Base-by-base conservation (phyloP, 1,140 invertebrate genomes). In the Venustaconcha ellipsiformis region DNA sequence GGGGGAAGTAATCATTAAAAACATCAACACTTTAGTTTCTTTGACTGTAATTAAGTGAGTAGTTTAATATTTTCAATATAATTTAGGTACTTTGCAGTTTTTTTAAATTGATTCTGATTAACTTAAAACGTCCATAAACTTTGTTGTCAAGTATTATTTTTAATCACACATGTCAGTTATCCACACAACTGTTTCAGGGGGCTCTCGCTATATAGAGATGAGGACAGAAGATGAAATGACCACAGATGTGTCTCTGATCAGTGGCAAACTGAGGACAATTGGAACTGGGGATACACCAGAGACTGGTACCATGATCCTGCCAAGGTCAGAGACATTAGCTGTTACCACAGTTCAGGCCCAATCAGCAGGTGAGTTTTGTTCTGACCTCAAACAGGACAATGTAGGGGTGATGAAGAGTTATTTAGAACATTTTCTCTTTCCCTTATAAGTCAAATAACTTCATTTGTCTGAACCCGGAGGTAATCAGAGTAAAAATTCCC, bases 201-300 rank as follows among this genome's bases (percentile, higher is more conserved):
- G 82, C 5, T 30, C 80, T 57, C 58, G 77, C 60, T 79, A 83
- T 78, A 66, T 85, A 57, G 83, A 80, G 12, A 23, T 57, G 48
- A 12, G 63, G 23, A 70, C 67, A 8, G 62, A 84, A 14, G 67
- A 72, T 48, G 79, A 74, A 48, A 6, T 48, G 37, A 11, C 37
- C n/a, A 78, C 80, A 12, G 88, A 90, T 79, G 82, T 90, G 15
- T 90, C 89, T n/a, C 72, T 90, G 20, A 83, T 90, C 15, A 88
- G 85, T 48, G 89, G 89, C 18, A 81, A 78, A 67, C 60, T 89
- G 15, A 78, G 88, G 37, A 71, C 59, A 17, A 17, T 88, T 14
- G 88, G 87, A 15, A 64, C 84, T 63, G 74, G 76, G 11, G 70
- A 81, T 56, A 57, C 30, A 57, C 58, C 64, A n/a, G 79, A 79